phyloP scores from a whole-genome alignment of 2,797 vertebrate genomes.

The Cynopterus sphinx region DNA sequence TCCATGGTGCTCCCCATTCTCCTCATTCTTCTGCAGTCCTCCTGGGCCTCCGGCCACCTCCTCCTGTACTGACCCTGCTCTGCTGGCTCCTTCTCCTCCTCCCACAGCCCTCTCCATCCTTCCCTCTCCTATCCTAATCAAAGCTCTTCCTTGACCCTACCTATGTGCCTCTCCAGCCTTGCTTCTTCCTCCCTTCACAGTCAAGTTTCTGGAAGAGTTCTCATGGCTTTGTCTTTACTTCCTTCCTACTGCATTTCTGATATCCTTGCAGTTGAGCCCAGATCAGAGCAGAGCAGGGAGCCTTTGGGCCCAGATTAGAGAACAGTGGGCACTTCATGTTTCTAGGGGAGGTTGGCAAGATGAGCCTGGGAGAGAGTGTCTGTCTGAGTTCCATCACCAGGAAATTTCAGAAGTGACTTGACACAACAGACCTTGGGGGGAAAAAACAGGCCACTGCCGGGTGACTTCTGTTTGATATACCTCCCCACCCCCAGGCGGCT shows the following conservation, averaged over 20 bases:
- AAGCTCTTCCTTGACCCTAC: not conserved
- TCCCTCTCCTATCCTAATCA: not conserved
- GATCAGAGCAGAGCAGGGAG: not conserved
- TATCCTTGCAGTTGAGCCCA: not conserved
- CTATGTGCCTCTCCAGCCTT: not conserved
- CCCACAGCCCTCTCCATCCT: not conserved
- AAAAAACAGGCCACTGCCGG: not conserved
- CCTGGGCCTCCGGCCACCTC: too few relatives aligned
- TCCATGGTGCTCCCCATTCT: not conserved
- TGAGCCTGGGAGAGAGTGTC: not conserved
- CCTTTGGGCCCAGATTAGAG: too few relatives aligned
- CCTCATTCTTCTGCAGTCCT: not conserved
- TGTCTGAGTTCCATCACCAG: not conserved
- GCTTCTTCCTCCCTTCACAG: not conserved
- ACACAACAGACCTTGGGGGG: too few relatives aligned
- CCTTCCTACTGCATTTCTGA: not conserved
- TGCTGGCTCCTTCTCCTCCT: not conserved
- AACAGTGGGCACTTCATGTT: not conserved
- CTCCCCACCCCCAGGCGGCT: not conserved
- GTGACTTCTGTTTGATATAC: not conserved
- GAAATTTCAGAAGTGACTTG: not conserved
- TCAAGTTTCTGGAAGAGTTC: not conserved
- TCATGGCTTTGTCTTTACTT: not conserved
- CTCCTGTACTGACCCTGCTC: not conserved
- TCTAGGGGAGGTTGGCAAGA: not conserved